phyloP scores from a whole-genome alignment of 2,113 vertebrate genomes.

The Felis chaus region DNA sequence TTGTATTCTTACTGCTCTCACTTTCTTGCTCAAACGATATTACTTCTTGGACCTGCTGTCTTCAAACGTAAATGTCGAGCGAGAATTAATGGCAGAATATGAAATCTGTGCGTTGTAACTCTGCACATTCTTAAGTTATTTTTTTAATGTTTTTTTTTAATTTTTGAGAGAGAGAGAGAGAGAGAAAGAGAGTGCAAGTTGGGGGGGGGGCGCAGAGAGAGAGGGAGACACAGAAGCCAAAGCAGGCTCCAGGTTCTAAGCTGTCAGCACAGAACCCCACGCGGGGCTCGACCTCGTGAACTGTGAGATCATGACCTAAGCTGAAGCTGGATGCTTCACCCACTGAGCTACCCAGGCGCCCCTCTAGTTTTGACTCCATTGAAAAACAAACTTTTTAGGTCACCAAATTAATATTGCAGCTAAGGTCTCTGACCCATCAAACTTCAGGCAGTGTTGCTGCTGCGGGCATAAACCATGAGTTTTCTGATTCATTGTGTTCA shows the following conservation, averaged over 20 bases:
- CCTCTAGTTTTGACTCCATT: background rate
- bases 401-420: background rate
- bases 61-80: background rate
- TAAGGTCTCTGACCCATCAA: background rate
- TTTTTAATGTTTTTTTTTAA: too few relatives aligned
- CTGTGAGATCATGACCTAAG: too few relatives aligned
- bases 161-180: too few relatives aligned
- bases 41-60: background rate
- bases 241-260: too few relatives aligned
- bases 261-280: too few relatives aligned
- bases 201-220: too few relatives aligned
- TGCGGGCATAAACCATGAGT: background rate
- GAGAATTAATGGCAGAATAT: background rate
- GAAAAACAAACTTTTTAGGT: background rate
- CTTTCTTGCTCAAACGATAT: accelerated
- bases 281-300: too few relatives aligned
- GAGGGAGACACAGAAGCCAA: too few relatives aligned
- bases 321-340: too few relatives aligned
- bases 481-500: background rate
- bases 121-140: background rate
- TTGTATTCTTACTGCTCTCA: background rate
- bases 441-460: background rate
- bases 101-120: background rate
- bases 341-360: too few relatives aligned
- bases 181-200: too few relatives aligned